Evolutionary conservation across 1,140 invertebrate species (phyloP).

Genomic region (Homarus americanus): DNA sequence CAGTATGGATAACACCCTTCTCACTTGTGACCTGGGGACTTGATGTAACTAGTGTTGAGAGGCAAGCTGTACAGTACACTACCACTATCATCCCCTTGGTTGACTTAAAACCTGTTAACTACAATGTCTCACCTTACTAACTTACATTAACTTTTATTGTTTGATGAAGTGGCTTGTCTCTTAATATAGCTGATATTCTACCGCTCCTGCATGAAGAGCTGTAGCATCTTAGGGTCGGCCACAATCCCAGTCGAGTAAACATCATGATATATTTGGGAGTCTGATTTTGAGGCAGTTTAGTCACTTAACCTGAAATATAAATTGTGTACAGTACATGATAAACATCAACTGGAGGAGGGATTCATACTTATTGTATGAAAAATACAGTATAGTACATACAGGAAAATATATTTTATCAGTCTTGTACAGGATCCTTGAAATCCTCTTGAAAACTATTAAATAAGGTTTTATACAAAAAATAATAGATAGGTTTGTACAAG

Average conservation of each 20-base stretch:
- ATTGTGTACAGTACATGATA: no score
- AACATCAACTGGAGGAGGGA: no score
- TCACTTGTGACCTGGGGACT: background rate
- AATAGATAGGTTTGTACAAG: no score
- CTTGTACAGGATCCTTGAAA: no score
- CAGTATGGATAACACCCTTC: background rate
- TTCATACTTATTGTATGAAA: no score
- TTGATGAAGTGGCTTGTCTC: background rate
- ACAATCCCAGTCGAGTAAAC: background rate
- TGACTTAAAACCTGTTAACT: background rate
- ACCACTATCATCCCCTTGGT: background rate
- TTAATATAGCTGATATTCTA: background rate
- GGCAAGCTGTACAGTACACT: background rate
- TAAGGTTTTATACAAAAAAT: no score
- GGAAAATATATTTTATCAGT: no score
- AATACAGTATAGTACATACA: no score
- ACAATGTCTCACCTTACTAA: background rate
- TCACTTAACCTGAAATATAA: background rate
- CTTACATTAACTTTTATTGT: slow-evolving; percentile 8
- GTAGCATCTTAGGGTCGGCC: background rate
- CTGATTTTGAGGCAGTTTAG: background rate
- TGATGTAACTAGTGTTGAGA: background rate
- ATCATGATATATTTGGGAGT: background rate
- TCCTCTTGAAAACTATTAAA: no score
- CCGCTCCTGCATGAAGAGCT: background rate